These are phyloP conservation scores for Onychostoma macrolepis DNA, from an alignment of 2,113 vertebrate genomes.

Conservation along the genomic window DNA sequence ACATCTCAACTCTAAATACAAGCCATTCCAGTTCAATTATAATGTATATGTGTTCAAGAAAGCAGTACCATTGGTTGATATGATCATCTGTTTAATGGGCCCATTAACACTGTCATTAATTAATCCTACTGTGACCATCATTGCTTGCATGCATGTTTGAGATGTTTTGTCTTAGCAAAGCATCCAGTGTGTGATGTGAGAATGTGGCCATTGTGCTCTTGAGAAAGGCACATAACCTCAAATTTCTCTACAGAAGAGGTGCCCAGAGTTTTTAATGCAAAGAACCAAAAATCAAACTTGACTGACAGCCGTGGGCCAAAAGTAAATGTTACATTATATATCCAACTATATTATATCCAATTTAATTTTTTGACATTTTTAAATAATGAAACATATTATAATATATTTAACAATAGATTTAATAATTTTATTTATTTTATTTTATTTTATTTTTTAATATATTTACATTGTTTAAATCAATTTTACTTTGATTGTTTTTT, in stretches of 20 bases:
- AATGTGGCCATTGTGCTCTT: neutral
- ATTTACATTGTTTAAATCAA: no score
- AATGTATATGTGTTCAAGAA: constrained; percentile 1
- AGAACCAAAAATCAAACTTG: neutral
- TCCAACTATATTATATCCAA: no score
- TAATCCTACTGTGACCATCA: neutral
- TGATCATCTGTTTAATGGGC: constrained; percentile 19
- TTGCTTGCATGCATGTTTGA: neutral
- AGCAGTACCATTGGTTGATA: constrained; percentile 1
- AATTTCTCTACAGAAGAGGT: neutral
- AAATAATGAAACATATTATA: no score
- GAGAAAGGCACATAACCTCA: neutral
- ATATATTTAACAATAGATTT: no score
- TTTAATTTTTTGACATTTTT: no score
- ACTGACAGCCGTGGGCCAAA: neutral
- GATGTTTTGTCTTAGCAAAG: neutral
- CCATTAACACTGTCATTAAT: constrained; percentile 24
- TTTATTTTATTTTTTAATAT: no score
- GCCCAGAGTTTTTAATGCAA: neutral
- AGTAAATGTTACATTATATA: neutral
- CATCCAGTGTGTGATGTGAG: neutral
- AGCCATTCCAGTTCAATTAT: constrained; percentile 12
- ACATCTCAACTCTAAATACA: neutral
- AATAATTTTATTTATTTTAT: no score
- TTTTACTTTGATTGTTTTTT: no score